A percentile compares a stretch with the other conserved stretches of the same genome.
phyloP scores from a whole-genome alignment of 2,888 invertebrate genomes.

The Rhamphomyia laevipes region DNA sequence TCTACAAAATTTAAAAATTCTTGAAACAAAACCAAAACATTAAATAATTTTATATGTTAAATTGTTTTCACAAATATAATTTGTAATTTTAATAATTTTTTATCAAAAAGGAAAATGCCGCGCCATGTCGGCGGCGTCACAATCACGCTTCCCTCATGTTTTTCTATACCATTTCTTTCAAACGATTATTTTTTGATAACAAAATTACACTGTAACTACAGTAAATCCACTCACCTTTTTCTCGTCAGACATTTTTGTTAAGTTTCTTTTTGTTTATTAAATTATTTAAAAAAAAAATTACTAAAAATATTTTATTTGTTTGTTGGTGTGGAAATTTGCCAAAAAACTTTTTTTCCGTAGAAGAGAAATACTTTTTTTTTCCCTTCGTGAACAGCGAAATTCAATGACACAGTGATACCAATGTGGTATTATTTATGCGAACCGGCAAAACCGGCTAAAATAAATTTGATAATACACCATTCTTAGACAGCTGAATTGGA shows the following conservation, averaged over 20 bases:
- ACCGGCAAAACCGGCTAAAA: no score
- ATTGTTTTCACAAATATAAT: not conserved
- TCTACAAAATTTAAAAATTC: no score
- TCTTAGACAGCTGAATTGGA: no score
- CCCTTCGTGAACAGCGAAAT: not conserved
- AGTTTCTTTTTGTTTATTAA: slow-evolving; percentile 14
- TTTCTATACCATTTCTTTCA: not conserved
- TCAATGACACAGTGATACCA: slow-evolving; percentile 7
- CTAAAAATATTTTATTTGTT: not conserved
- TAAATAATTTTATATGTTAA: no score
- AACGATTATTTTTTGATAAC: not conserved
- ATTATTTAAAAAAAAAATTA: slow-evolving; percentile 3
- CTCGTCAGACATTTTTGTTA: slow-evolving; percentile 25
- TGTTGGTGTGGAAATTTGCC: not conserved
- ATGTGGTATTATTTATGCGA: no score
- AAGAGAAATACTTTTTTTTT: not conserved
- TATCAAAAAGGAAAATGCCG: slow-evolving; percentile 1
- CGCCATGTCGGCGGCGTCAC: slow-evolving; percentile 9
- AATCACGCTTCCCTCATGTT: slow-evolving; percentile 3
- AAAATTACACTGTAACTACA: not conserved
- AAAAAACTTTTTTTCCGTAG: not conserved
- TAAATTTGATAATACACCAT: no score
- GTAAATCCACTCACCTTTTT: slow-evolving; percentile 23
- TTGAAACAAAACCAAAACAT: no score
- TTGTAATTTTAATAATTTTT: not conserved